Percentiles rank a stretch among this genome's conserved stretches.
phyloP scores from a whole-genome alignment of 2,888 invertebrate species.

The Thelaira solivaga region DNA sequence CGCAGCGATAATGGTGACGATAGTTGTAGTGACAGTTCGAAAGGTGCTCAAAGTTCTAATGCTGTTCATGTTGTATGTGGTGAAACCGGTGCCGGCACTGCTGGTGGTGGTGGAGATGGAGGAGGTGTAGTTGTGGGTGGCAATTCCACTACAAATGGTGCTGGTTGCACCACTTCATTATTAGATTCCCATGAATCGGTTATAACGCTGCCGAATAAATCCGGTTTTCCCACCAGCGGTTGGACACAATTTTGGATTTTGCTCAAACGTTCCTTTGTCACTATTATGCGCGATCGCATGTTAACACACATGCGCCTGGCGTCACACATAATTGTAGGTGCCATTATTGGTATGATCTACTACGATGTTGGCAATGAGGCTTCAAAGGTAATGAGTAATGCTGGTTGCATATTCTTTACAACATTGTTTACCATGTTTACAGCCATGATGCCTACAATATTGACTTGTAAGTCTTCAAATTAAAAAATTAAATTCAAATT shows the following conservation, averaged over 20 bases:
- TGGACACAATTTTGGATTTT: slow-evolving; percentile 92
- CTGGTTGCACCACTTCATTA: slow-evolving; percentile 85
- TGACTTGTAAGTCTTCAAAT: slow-evolving; percentile 89
- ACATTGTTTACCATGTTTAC: slow-evolving; percentile 98
- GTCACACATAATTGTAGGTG: slow-evolving; percentile 86
- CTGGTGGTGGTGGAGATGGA: slow-evolving; percentile 48
- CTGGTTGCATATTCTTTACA: slow-evolving; percentile 97
- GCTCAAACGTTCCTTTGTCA: slow-evolving; percentile 88
- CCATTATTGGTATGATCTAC: slow-evolving; percentile 94
- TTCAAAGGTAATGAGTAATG: slow-evolving; percentile 95
- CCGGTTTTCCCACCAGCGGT: slow-evolving; percentile 88
- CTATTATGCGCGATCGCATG: slow-evolving; percentile 90
- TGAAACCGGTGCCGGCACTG: slow-evolving; percentile 79
- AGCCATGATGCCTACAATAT: slow-evolving; percentile 98
- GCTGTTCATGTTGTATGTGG: slow-evolving; percentile 68
- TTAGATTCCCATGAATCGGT: slow-evolving; percentile 86
- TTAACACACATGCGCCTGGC: slow-evolving; percentile 92
- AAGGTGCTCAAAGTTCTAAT: slow-evolving; percentile 76
- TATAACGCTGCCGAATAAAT: slow-evolving; percentile 81
- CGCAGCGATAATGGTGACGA: slow-evolving; percentile 66
- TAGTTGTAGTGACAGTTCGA: slow-evolving; percentile 71
- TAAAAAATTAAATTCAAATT: not conserved
- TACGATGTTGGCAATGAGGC: slow-evolving; percentile 96
- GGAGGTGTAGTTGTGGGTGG: slow-evolving; percentile 77
- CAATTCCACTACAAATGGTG: slow-evolving; percentile 70